Evolutionary conservation across 2,113 vertebrate species (phyloP), one percentile per base, ranked within the genome.

Genomic region (Quiscalus mexicanus): DNA sequence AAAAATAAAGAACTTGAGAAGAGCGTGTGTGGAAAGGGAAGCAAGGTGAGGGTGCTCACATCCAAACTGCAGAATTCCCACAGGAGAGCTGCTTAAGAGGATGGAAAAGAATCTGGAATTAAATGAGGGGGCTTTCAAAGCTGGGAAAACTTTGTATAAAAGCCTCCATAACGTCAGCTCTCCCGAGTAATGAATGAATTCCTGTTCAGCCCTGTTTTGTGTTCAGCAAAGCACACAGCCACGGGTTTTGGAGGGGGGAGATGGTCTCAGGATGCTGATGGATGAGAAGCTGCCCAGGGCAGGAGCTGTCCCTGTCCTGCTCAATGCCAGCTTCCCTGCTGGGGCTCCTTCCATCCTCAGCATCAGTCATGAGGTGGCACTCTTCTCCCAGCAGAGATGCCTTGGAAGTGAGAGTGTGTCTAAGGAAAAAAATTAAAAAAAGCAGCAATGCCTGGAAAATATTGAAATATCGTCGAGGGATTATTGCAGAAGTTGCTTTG

Each of bases 321-420:
- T 6, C 42, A 4, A 9, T 47, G 47, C 42, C 73, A 47, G 71
- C 45, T 45, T 50, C 80, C 28, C 62, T 1, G 12, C 69, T 55
- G 44, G 3, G 41, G 20, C n/a, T 44, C 12, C 3, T 33, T 77
- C 76, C 82, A 60, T 42, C 87, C 87, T 55, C 83, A 24, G 4
- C 60, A 78, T 25, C 94, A 89, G 95, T 87, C 96, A 93, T 96
- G 76, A 96, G 92, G 93, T 95, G 96, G 96, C 96, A 96, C 84
- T 96, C 82, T 96, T 96, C 42, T 71, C 96, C 95, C 87, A 49
- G 85, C 55, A 95, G 82, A 95, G 56, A 75, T 17, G 28, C 33
- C 33, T 76, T 21, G 78, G 15, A 19, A 88, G 8, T 2, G 23
- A 25, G 2, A 1, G 1, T 37, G 25, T 35, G 19, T 11, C 39